These are phyloP conservation scores for Coleophora deauratella DNA, from an alignment of 2,888 invertebrate species.

Conservation along the genomic window DNA sequence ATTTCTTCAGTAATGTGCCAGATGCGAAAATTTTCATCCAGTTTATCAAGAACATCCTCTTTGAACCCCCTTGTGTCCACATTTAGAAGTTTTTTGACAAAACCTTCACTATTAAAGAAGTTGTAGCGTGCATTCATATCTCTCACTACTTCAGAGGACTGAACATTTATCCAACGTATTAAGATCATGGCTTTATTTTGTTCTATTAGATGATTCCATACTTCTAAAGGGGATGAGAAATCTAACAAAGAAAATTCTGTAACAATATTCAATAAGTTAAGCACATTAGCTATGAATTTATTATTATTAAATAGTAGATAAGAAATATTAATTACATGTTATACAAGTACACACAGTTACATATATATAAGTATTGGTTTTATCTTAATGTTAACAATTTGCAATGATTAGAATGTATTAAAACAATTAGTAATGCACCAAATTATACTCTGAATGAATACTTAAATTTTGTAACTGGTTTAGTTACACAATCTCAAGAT, in stretches of 20 bases:
- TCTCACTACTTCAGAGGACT: slow-evolving; percentile 64
- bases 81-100: slow-evolving; percentile 53
- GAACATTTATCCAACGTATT: slow-evolving; percentile 75
- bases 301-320: no score
- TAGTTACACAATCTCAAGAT: no score
- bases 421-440: no score
- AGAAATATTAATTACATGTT: no score
- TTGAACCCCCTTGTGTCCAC: slow-evolving; percentile 59
- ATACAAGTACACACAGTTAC: no score
- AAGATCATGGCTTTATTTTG: slow-evolving; percentile 75
- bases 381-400: no score
- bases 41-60: slow-evolving; percentile 45
- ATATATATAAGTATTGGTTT: no score
- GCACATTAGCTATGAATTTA: no score
- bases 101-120: slow-evolving; percentile 59
- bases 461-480: no score
- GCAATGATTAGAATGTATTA: no score
- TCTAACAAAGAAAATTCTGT: slow-evolving; percentile 67
- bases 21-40: slow-evolving; percentile 67
- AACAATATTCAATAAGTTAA: slow-evolving; percentile 21
- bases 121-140: slow-evolving; percentile 63
- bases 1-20: slow-evolving; percentile 74
- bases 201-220: slow-evolving; percentile 77
- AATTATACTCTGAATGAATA: no score
- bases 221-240: slow-evolving; percentile 62